Evolutionary conservation across 1,140 invertebrate genomes (phyloP).

Genomic region (Pseudomyrmex sp.): DNA sequence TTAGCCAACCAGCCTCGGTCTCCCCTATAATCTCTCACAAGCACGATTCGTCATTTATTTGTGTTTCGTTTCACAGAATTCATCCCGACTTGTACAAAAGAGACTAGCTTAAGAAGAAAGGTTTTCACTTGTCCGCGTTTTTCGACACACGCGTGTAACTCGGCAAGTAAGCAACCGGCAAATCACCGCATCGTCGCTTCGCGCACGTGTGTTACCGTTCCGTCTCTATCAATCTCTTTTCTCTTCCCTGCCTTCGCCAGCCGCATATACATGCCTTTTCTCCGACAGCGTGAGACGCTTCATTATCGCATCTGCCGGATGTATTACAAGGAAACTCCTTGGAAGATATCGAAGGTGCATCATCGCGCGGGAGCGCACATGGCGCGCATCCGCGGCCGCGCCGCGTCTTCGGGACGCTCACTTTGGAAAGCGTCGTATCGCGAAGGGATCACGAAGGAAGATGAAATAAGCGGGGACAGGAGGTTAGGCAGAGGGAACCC

Average conservation of each 20-base stretch:
- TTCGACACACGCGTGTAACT: background rate
- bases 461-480: slow-evolving; percentile 60
- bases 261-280: background rate
- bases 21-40: too few species aligned
- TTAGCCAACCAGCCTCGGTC: too few species aligned
- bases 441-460: slow-evolving; percentile 50
- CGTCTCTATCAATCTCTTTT: slow-evolving; percentile 43
- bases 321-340: slow-evolving; percentile 62
- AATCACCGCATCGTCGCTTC: slow-evolving; percentile 6
- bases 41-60: slow-evolving; percentile 4
- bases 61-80: background rate
- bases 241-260: background rate
- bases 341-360: background rate
- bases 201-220: background rate
- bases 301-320: slow-evolving; percentile 37
- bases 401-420: slow-evolving; percentile 7
- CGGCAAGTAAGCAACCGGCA: background rate
- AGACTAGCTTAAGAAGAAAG: background rate
- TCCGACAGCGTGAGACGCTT: slow-evolving; percentile 10
- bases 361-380: background rate
- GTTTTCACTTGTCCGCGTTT: background rate
- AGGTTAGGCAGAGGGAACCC: slow-evolving; percentile 59
- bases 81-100: background rate
- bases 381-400: too few species aligned
- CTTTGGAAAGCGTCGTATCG: slow-evolving; percentile 54